These are phyloP conservation scores for Hyposoter dolosus DNA, from an alignment of 2,888 invertebrate species.

Conservation along the genomic window DNA sequence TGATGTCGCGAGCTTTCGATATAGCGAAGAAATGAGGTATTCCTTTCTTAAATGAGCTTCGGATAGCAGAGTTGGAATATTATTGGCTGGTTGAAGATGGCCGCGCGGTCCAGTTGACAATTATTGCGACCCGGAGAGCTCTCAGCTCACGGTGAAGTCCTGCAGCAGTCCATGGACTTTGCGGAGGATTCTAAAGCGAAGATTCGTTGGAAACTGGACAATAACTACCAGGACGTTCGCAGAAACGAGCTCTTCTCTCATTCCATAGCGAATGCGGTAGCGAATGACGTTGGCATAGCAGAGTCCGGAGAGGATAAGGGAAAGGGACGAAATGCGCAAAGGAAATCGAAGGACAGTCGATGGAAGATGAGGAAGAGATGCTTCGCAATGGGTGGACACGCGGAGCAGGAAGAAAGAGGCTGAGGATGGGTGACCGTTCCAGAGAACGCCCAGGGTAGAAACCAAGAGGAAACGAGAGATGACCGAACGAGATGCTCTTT, in stretches of 20 bases:
- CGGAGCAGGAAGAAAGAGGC: constrained; percentile 66
- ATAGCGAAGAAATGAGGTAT: neutral
- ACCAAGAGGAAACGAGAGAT: constrained; percentile 77
- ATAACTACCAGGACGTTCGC: neutral
- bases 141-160: neutral
- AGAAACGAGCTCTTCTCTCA: neutral
- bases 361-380: constrained; percentile 69
- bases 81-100: constrained; percentile 9
- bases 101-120: neutral
- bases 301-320: constrained; percentile 57
- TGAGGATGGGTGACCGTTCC: constrained; percentile 31
- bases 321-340: constrained; percentile 71
- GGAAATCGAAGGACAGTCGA: constrained; percentile 47
- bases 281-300: constrained; percentile 67
- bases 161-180: neutral
- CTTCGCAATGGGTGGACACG: constrained; percentile 62
- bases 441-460: constrained; percentile 34
- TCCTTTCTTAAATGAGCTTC: neutral
- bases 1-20: constrained; percentile 1
- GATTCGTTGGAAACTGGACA: constrained; percentile 11
- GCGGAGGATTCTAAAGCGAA: neutral
- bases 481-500: constrained; percentile 85
- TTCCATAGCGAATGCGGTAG: neutral
- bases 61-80: neutral
- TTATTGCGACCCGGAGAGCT: constrained; percentile 9